A percentile compares a stretch with the other conserved stretches of the same genome.
Conservation (phyloP, 1,140 invertebrate species). For the Leguminivora glycinivorella region DNA sequence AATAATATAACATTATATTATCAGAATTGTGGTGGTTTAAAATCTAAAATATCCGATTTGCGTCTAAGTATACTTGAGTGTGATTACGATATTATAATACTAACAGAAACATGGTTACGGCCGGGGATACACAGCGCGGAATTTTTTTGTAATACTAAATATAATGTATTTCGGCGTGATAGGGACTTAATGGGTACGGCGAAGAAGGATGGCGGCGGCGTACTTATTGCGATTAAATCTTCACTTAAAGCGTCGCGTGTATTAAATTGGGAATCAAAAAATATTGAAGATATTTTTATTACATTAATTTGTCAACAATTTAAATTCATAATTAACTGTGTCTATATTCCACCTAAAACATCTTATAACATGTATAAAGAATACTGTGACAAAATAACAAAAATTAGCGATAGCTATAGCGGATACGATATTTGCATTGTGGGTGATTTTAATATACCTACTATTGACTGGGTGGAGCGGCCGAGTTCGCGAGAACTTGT, state of each 20-base stretch:
- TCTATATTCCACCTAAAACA: neutral
- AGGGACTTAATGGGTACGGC: neutral
- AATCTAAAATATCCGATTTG: neutral
- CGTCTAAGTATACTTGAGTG: neutral
- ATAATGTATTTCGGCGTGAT: conserved; percentile 21
- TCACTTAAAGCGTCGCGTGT: neutral
- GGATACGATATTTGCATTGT: neutral
- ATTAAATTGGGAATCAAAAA: neutral
- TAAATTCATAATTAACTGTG: neutral
- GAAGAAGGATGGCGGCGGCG: conserved; percentile 16
- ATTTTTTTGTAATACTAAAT: neutral
- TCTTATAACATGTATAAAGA: neutral
- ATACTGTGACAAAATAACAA: neutral
- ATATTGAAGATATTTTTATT: neutral
- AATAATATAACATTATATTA: conserved; percentile 13
- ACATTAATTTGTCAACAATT: neutral
- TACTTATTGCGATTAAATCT: conserved; percentile 8
- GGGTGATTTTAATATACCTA: conserved; percentile 17
- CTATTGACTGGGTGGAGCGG: neutral
- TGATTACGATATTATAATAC: conserved; percentile 26
- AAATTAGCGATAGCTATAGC: neutral
- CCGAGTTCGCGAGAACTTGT: neutral
- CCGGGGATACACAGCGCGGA: conserved; percentile 2
- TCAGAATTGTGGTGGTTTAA: conserved; percentile 25
- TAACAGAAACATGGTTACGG: conserved; percentile 24